These are phyloP conservation scores for Scalopus aquaticus DNA, from an alignment of 2,113 vertebrate species.

Conservation along the genomic window DNA sequence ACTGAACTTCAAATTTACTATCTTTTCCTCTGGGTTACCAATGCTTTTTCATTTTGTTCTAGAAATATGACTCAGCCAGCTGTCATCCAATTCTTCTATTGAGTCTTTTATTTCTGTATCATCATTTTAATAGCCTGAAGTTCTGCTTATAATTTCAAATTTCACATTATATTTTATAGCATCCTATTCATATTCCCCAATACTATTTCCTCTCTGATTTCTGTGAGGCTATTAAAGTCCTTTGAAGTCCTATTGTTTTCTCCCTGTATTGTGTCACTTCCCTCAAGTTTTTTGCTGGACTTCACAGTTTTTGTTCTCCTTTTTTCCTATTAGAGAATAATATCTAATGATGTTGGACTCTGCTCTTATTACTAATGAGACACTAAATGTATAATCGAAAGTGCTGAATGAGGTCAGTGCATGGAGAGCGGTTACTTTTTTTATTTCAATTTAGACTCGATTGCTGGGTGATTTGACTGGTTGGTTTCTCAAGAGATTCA, in stretches of 20 bases:
- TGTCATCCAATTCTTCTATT: background rate
- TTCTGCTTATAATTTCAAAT: background rate
- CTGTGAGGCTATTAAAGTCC: background rate
- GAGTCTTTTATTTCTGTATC: background rate
- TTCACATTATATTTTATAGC: background rate
- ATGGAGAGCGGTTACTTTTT: background rate
- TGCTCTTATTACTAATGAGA: background rate
- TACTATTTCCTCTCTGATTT: background rate
- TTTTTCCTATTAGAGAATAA: background rate
- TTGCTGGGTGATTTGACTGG: background rate
- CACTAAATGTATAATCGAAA: background rate
- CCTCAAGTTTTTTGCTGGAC: background rate
- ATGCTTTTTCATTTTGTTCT: background rate
- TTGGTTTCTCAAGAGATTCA: background rate
- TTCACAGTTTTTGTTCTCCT: background rate
- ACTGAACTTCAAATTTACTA: background rate
- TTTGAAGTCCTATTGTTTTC: constrained; percentile 15
- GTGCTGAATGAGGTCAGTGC: background rate
- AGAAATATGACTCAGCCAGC: background rate
- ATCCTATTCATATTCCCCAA: background rate
- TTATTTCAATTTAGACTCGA: background rate
- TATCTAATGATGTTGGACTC: background rate
- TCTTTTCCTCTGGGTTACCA: background rate
- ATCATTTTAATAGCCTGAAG: background rate
- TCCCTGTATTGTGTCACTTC: background rate